Conservation (phyloP, 2,888 invertebrate species). For the Acrobasis suavella region DNA sequence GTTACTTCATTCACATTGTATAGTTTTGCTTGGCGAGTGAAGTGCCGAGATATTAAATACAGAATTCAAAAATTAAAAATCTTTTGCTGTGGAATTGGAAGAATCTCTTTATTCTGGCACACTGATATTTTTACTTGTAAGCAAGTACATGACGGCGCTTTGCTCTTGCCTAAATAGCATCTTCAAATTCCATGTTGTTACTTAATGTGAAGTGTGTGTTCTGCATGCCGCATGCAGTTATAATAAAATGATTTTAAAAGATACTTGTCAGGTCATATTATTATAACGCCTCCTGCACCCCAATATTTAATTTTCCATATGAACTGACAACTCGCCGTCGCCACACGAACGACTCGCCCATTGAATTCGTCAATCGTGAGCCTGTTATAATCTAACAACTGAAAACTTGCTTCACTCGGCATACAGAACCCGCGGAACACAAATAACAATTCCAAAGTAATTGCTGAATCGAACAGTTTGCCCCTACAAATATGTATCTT, state of each 20-base stretch:
- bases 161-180: too few species aligned
- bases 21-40: background rate
- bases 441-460: slow-evolving; percentile 1
- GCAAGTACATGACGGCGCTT: too few species aligned
- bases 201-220: too few species aligned
- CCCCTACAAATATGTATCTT: background rate
- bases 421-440: slow-evolving; percentile 4
- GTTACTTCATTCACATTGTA: background rate
- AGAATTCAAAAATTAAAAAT: too few species aligned
- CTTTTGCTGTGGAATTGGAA: too few species aligned
- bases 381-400: background rate
- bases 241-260: too few species aligned
- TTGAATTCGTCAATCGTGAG: background rate
- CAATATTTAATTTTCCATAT: background rate
- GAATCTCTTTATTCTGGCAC: too few species aligned
- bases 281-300: too few species aligned
- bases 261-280: too few species aligned
- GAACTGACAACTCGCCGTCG: background rate
- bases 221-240: too few species aligned
- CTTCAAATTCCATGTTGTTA: too few species aligned
- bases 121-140: too few species aligned
- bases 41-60: background rate
- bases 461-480: slow-evolving; percentile 3
- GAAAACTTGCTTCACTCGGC: slow-evolving; percentile 1
- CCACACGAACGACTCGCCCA: background rate